Base-by-base conservation (phyloP, 1,140 invertebrate genomes). In the Conus ventricosus region DNA sequence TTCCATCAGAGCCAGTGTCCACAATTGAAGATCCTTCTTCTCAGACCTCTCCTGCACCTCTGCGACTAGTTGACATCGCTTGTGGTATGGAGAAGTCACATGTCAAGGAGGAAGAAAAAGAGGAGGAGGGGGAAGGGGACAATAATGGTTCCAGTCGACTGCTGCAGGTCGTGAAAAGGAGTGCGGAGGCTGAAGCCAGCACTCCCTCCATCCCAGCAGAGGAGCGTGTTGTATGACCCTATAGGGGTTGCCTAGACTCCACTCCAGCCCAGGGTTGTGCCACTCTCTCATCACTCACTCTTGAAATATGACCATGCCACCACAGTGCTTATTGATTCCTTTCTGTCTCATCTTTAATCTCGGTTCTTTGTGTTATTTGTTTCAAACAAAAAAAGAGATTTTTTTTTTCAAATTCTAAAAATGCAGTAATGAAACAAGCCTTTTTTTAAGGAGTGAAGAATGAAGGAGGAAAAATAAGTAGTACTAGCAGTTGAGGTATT, bases 201-300 rank as follows among this genome's bases (percentile, higher is more conserved):
- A 75, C 75, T 5, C 71, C 75, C 39, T 11, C 27, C 75, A 53
- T 87, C 5, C 85, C 85, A 6, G 54, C 39, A 23, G 85, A 87
- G 71, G 85, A 87, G 55, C 85, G 85, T 78, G 85, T 87, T 17
- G 85, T 87, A 87, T 87, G 85, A 87, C 71, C 67, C 75, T 54
- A 51, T 10, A 51, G 7, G 8, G 76, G 25, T 27, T 78, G 76
- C 39, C 51, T 81, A 81, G 80, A 81, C 76, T 27, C 23, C 39
- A 13, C 39, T 78, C 27, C 8, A 81, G 27, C 23, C 80, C 39
- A 53, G 39, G 80, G 80, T 81, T 81, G 80, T 81, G 80, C 51
- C 67, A 71, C 67, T 71, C 67, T 71, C 67, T 71, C 67, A n/a
- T n/a, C 4, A 23, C 67, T 71, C 67, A 23, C 15, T 71, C 67